phyloP scores from a whole-genome alignment of 2,888 invertebrate species.

The Crematogaster levior region DNA sequence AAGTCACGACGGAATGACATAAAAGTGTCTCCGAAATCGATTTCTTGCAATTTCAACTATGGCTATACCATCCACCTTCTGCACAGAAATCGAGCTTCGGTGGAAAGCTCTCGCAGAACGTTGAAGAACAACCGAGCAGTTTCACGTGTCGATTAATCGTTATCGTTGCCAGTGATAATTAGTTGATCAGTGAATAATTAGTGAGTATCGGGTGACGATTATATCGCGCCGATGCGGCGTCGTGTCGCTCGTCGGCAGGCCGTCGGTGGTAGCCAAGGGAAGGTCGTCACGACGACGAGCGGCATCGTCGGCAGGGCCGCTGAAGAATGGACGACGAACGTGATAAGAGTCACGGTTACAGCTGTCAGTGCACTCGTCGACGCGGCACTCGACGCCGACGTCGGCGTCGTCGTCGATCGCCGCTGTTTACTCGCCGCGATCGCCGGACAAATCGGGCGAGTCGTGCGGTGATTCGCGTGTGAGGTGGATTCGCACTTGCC shows the following conservation, averaged over 20 bases:
- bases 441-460: slow-evolving; percentile 8
- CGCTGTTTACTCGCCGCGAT: slow-evolving; percentile 7
- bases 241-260: slow-evolving; percentile 22
- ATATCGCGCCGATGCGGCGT: slow-evolving; percentile 45
- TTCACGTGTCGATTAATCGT: background rate
- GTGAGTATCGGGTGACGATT: background rate
- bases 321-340: slow-evolving; percentile 34
- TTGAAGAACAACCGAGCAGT: background rate
- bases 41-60: background rate
- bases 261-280: slow-evolving; percentile 8
- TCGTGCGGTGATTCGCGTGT: slow-evolving; percentile 41
- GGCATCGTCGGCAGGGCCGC: slow-evolving; percentile 3
- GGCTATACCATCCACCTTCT: background rate
- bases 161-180: background rate
- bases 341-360: slow-evolving; percentile 24
- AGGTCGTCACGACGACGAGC: background rate
- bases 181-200: background rate
- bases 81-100: too few relatives aligned
- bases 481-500: slow-evolving; percentile 25
- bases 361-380: slow-evolving; percentile 55
- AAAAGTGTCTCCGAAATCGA: background rate
- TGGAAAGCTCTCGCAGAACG: background rate
- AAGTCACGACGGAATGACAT: background rate
- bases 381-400: slow-evolving; percentile 61
- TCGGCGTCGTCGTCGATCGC: slow-evolving; percentile 44